phyloP scores from a whole-genome alignment of 1,140 invertebrate species.

The Pemphigus obesinymphae region DNA sequence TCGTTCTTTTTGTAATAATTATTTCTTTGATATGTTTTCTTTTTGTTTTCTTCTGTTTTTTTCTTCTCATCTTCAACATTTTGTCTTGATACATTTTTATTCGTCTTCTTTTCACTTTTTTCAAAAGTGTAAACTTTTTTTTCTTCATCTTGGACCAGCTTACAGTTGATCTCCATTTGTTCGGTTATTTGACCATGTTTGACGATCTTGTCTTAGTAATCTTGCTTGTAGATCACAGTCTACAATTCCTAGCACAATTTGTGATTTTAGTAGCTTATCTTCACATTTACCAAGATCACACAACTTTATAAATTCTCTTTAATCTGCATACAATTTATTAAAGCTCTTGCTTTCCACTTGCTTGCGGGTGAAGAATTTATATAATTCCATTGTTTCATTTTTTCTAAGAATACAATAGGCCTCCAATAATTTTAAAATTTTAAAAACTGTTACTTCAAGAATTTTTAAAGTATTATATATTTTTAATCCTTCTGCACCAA shows the following conservation, averaged over 20 bases:
- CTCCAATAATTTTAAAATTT: background rate
- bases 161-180: background rate
- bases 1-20: background rate
- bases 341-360: constrained; percentile 14
- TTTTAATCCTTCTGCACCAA: background rate
- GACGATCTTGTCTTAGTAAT: background rate
- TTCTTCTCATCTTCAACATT: background rate
- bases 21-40: background rate
- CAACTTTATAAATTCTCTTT: constrained; percentile 11
- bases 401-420: too few relatives aligned
- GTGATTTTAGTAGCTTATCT: constrained; percentile 9
- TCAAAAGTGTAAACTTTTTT: background rate
- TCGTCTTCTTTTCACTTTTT: too few relatives aligned
- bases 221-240: background rate
- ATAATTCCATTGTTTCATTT: too few relatives aligned
- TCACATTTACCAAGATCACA: constrained; percentile 38
- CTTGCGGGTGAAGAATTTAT: too few relatives aligned
- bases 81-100: too few relatives aligned
- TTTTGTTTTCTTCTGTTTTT: background rate
- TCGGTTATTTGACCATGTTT: background rate
- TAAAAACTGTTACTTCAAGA: background rate
- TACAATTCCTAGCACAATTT: constrained; percentile 32
- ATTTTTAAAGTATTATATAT: background rate
- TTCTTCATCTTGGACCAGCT: background rate
- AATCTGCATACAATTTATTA: constrained; percentile 32